Conservation (phyloP, 2,113 vertebrate genomes). For the Sinocyclocheilus anshuiensis region DNA sequence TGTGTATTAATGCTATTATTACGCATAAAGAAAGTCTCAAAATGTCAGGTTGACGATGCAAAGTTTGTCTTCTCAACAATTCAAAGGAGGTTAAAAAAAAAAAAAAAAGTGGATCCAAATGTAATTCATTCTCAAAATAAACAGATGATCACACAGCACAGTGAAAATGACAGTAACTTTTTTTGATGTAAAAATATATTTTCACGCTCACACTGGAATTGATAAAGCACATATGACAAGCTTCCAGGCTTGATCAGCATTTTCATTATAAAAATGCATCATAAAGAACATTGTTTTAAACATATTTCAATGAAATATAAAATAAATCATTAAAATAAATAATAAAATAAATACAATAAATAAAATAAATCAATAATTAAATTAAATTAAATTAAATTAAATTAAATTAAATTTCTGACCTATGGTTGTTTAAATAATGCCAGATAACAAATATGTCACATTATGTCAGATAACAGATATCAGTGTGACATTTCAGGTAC, state of each 20-base stretch:
- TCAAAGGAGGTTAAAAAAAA: neutral
- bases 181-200: conserved; percentile 15
- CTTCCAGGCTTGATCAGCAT: neutral
- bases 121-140: conserved; percentile 4
- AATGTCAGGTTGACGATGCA: neutral
- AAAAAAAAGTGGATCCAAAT: neutral
- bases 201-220: neutral
- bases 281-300: neutral
- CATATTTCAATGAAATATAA: neutral
- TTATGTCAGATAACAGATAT: neutral
- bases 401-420: neutral
- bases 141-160: neutral
- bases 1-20: conserved; percentile 31
- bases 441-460: conserved; percentile 28
- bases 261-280: neutral
- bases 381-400: no score
- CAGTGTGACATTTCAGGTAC: conserved; percentile 25
- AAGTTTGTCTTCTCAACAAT: neutral
- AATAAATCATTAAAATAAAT: neutral
- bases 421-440: neutral
- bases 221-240: neutral
- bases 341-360: no score
- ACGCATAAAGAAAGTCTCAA: neutral
- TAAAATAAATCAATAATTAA: no score
- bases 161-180: neutral